These are phyloP conservation scores for Eurois occulta DNA, from an alignment of 2,888 invertebrate genomes.

Conservation along the genomic window DNA sequence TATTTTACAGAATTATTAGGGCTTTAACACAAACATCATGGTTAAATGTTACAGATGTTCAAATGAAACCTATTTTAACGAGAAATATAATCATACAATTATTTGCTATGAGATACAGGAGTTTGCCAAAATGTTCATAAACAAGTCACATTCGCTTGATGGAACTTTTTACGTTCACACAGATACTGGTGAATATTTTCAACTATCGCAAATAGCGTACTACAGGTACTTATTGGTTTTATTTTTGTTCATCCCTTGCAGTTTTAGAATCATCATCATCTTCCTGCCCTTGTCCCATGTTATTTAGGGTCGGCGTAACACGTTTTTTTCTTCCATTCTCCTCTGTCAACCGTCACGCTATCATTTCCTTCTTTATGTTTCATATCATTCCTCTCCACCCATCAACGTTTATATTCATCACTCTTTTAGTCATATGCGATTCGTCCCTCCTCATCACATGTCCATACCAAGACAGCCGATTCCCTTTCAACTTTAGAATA, in stretches of 20 bases:
- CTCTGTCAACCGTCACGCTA: no score
- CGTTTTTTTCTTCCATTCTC: no score
- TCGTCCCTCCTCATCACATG: no score
- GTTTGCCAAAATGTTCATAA: constrained; percentile 45
- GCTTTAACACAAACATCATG: neutral
- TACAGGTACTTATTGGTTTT: constrained; percentile 67
- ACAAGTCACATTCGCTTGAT: constrained; percentile 22
- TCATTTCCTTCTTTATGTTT: no score
- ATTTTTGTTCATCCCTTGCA: no score
- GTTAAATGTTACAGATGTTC: constrained; percentile 53
- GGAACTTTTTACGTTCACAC: constrained; percentile 37
- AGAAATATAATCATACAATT: constrained; percentile 35
- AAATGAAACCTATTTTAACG: constrained; percentile 16
- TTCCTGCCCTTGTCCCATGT: no score
- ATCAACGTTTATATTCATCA: no score
- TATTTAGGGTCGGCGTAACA: no score
- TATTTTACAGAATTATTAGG: neutral
- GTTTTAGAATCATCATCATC: no score
- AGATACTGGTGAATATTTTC: constrained; percentile 50
- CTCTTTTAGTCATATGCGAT: no score
- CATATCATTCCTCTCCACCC: no score
- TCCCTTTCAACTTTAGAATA: neutral
- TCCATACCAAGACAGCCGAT: no score
- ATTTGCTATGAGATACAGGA: constrained; percentile 56
- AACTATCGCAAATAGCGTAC: constrained; percentile 62